Evolutionary conservation across 2,797 vertebrate species (phyloP).

Genomic region (Paedocypris micromegethes): DNA sequence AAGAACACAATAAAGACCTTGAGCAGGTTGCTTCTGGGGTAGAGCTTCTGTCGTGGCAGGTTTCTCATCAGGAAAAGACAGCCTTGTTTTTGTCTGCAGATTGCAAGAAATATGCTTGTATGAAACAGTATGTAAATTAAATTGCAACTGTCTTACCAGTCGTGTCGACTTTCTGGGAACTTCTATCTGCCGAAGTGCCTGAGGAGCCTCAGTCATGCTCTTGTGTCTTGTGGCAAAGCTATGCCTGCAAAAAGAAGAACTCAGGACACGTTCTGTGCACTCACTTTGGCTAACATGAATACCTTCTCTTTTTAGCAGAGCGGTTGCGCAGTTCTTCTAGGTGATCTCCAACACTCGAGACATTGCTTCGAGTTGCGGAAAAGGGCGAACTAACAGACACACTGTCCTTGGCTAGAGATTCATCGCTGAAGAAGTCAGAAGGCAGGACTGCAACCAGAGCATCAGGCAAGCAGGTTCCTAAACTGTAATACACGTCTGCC

Average conservation of each 20-base stretch:
- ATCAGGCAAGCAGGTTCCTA: slow-evolving; percentile 83
- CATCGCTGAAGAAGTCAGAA: slow-evolving; percentile 88
- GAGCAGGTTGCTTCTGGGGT: slow-evolving; percentile 72
- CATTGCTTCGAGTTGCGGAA: slow-evolving; percentile 57
- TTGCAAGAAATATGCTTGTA: not conserved
- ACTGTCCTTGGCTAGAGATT: slow-evolving; percentile 78
- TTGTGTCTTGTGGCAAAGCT: slow-evolving; percentile 81
- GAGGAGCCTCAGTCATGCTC: slow-evolving; percentile 83
- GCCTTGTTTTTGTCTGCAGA: slow-evolving; percentile 64
- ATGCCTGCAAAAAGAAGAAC: slow-evolving; percentile 62
- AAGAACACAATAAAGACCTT: slow-evolving; percentile 62
- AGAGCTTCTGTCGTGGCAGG: slow-evolving; percentile 44
- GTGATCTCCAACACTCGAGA: slow-evolving; percentile 55
- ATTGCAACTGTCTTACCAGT: slow-evolving; percentile 66
- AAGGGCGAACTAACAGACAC: slow-evolving; percentile 66
- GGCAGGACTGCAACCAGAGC: slow-evolving; percentile 79
- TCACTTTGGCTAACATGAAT: slow-evolving; percentile 2
- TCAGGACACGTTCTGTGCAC: not conserved
- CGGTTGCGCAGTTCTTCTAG: slow-evolving; percentile 81
- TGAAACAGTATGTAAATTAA: not conserved
- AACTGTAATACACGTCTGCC: slow-evolving; percentile 81
- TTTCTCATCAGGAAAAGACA: slow-evolving; percentile 58
- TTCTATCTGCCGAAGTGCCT: slow-evolving; percentile 87
- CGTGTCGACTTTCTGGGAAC: slow-evolving; percentile 74
- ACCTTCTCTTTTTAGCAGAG: slow-evolving; percentile 83